A percentile compares a stretch with the other conserved stretches of the same genome.
Conservation (phyloP, 1,140 invertebrate species). For the Andrena cerasifolii region DNA sequence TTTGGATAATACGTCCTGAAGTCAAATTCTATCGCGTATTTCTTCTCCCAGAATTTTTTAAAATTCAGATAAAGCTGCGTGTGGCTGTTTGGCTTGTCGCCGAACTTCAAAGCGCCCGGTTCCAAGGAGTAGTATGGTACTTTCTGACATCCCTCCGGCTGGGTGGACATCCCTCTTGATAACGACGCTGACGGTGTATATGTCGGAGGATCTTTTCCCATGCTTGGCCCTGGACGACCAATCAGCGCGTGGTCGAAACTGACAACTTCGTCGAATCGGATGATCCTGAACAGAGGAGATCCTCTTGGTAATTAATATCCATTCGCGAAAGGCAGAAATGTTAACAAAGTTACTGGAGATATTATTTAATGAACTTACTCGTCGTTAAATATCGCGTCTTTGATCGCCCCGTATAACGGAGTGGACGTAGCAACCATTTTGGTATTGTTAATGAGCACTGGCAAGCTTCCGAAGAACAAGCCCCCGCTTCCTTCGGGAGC, state of each 20-base stretch:
- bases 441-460: slow-evolving; percentile 81
- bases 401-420: slow-evolving; percentile 88
- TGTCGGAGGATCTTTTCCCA: slow-evolving; percentile 82
- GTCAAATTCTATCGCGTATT: slow-evolving; percentile 90
- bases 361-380: slow-evolving; percentile 83
- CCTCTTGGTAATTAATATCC: too few relatives aligned
- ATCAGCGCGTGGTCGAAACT: slow-evolving; percentile 88
- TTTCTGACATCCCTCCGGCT: slow-evolving; percentile 84
- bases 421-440: slow-evolving; percentile 83
- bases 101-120: slow-evolving; percentile 92
- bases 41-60: slow-evolving; percentile 86
- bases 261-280: slow-evolving; percentile 86
- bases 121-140: slow-evolving; percentile 89
- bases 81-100: slow-evolving; percentile 90
- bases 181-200: slow-evolving; percentile 75
- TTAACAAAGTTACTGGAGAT: too few relatives aligned
- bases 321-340: too few relatives aligned
- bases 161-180: slow-evolving; percentile 78
- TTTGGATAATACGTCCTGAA: slow-evolving; percentile 94
- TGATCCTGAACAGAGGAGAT: slow-evolving; percentile 79
- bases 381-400: slow-evolving; percentile 91
- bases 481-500: slow-evolving; percentile 81
- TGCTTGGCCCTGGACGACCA: slow-evolving; percentile 85
- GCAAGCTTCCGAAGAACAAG: slow-evolving; percentile 87
- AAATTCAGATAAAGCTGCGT: slow-evolving; percentile 86